These are phyloP conservation scores for Caranx melampygus DNA, from an alignment of 2,113 vertebrate species.

Conservation along the genomic window DNA sequence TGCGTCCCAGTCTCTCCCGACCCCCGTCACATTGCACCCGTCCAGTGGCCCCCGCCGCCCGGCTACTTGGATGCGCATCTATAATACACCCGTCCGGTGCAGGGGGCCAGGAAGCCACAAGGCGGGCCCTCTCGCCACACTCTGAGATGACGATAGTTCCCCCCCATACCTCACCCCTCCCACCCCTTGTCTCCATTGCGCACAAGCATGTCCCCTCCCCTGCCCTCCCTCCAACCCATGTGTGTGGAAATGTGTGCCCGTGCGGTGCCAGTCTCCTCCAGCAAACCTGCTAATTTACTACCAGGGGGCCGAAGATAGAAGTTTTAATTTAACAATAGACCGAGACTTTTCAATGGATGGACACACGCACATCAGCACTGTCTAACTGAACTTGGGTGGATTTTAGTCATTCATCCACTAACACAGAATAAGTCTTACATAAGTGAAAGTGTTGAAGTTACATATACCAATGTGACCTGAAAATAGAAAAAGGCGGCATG, in stretches of 20 bases:
- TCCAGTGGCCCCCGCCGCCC: constrained; percentile 62
- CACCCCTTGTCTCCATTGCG: constrained; percentile 9
- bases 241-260: constrained; percentile 46
- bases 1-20: constrained; percentile 51
- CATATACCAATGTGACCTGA: neutral
- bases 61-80: constrained; percentile 69
- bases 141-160: constrained; percentile 42
- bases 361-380: constrained; percentile 9
- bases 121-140: constrained; percentile 66
- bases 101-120: constrained; percentile 77
- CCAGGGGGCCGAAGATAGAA: constrained; percentile 13
- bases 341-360: constrained; percentile 38
- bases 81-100: constrained; percentile 64
- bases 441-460: neutral
- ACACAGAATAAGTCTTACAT: constrained; percentile 19
- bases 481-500: neutral
- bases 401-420: constrained; percentile 66
- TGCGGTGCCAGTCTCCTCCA: constrained; percentile 49
- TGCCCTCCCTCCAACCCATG: neutral
- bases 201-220: constrained; percentile 12
- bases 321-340: constrained; percentile 61
- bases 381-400: constrained; percentile 4
- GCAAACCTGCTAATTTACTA: constrained; percentile 65
- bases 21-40: constrained; percentile 74
- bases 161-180: neutral